These are phyloP conservation scores for Bufo bufo DNA, from an alignment of 2,113 vertebrate genomes.

Conservation along the genomic window DNA sequence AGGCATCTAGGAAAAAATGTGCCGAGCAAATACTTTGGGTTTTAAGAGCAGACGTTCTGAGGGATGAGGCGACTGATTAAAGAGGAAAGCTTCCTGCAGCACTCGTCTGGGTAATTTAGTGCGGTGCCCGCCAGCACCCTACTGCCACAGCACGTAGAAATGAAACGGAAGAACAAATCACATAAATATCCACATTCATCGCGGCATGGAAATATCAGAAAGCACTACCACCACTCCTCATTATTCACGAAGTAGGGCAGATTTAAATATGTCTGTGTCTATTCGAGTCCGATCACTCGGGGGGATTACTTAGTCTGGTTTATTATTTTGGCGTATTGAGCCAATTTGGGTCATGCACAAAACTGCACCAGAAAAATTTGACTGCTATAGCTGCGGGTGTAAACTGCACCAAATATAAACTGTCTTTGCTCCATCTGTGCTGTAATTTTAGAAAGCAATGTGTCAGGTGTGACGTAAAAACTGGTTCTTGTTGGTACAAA, in stretches of 20 bases:
- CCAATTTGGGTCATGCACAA: no score
- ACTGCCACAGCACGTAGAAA: background rate
- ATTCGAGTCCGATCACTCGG: no score
- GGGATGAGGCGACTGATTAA: slow-evolving; percentile 25
- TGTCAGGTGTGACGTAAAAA: no score
- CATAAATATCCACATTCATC: background rate
- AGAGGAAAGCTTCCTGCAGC: background rate
- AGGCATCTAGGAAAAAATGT: background rate
- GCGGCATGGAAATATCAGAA: background rate
- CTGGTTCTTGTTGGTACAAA: no score
- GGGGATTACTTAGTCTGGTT: no score
- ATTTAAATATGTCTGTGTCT: no score
- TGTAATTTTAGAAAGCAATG: no score
- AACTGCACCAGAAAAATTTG: no score
- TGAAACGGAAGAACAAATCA: background rate
- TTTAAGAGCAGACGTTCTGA: background rate
- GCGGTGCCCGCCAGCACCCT: background rate
- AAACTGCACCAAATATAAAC: no score
- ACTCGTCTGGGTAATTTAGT: background rate
- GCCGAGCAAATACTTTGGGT: background rate
- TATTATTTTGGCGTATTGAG: no score
- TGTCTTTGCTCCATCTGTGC: no score
- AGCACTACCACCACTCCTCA: background rate
- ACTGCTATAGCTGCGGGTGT: no score
- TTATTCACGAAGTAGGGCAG: background rate